Percentiles rank a stretch among this genome's conserved stretches.
Conservation (phyloP, 2,797 vertebrate species). For the Erithacus rubecula region DNA sequence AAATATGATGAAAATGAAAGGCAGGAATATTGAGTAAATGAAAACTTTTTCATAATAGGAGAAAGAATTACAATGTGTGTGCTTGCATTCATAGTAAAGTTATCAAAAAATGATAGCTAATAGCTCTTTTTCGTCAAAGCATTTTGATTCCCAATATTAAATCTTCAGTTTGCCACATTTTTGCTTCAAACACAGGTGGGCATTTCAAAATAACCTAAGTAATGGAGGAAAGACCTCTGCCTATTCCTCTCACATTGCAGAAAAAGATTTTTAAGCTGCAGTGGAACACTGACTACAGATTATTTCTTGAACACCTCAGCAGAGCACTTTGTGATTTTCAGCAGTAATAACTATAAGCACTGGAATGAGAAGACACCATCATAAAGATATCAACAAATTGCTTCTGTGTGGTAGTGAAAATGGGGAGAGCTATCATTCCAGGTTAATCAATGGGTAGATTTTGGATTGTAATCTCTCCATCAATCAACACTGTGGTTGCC, state of each 20-base stretch:
- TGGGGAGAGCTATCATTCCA: not conserved
- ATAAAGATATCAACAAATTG: not conserved
- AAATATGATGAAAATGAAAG: constrained; percentile 1
- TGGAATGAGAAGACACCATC: not conserved
- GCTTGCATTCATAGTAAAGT: not conserved
- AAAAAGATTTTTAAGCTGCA: not conserved
- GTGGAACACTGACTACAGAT: not conserved
- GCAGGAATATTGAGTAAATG: not conserved
- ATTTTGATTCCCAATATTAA: not conserved
- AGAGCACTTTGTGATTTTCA: not conserved
- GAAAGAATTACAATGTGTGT: not conserved
- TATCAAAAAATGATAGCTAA: not conserved
- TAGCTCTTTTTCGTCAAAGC: not conserved
- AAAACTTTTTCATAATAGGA: not conserved
- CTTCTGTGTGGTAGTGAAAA: not conserved
- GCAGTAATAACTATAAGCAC: not conserved
- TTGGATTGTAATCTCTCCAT: not conserved
- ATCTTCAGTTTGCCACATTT: not conserved
- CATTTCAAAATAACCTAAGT: not conserved
- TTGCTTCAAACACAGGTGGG: not conserved
- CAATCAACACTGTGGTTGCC: not conserved
- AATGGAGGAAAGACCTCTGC: not conserved
- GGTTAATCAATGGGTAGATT: not conserved
- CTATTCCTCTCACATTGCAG: not conserved
- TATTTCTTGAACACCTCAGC: not conserved